Conservation (phyloP, 1,140 invertebrate species). For the Drosophila aff. region DNA sequence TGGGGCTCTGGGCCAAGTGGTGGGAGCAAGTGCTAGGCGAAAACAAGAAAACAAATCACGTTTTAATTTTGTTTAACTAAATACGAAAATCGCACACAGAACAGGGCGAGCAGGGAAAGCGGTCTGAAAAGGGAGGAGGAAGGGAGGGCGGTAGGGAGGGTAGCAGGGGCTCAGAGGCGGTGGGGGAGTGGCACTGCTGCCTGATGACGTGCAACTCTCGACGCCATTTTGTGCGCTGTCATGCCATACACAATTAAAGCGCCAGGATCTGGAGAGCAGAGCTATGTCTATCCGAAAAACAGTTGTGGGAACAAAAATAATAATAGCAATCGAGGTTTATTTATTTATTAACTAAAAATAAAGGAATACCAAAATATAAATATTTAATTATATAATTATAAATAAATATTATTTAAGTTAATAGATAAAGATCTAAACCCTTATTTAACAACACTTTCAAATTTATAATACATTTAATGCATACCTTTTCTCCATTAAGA, state of each 20-base stretch:
- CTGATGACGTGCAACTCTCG: conserved; percentile 82
- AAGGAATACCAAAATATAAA: background rate
- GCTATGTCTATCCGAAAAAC: conserved; percentile 45
- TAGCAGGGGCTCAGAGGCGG: background rate
- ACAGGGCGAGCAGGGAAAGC: conserved; percentile 3
- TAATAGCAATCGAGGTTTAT: background rate
- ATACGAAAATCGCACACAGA: conserved; percentile 77
- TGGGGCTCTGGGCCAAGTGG: conserved; percentile 14
- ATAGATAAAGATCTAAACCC: background rate
- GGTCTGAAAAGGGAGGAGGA: background rate
- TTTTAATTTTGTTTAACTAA: conserved; percentile 85
- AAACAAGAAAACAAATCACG: conserved; percentile 84
- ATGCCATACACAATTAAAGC: conserved; percentile 83
- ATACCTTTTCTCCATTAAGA: background rate
- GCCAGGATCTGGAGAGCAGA: conserved; percentile 48
- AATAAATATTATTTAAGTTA: background rate
- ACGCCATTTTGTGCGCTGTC: conserved; percentile 82
- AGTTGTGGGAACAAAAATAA: background rate
- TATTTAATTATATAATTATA: background rate
- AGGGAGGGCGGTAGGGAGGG: background rate
- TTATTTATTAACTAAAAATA: background rate
- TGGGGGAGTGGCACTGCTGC: conserved; percentile 29
- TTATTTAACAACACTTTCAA: no score
- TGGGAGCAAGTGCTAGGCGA: conserved; percentile 64
- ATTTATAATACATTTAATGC: background rate